Evolutionary conservation across 2,113 vertebrate genomes (phyloP).

Genomic region (Phyllostomus discolor): DNA sequence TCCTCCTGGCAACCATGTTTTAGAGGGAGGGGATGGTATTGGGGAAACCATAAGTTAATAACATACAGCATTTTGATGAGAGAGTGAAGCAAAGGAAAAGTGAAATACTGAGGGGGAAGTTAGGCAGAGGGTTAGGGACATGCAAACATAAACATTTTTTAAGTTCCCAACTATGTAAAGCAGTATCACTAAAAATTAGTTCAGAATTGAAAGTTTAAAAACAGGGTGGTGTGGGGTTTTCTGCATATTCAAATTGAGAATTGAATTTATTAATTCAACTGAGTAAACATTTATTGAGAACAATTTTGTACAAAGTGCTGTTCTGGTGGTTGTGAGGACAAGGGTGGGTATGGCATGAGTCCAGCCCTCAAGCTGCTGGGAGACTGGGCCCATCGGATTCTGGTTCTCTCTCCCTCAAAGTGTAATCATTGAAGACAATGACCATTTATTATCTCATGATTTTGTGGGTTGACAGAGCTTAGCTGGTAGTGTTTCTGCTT

Average conservation of each 20-base stretch:
- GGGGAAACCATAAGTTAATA: background rate
- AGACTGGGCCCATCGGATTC: background rate
- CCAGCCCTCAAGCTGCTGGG: background rate
- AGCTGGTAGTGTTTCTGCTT: background rate
- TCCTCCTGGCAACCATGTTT: background rate
- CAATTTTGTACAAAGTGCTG: background rate
- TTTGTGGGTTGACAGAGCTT: background rate
- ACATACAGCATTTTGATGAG: background rate
- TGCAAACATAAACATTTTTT: background rate
- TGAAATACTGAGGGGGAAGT: background rate
- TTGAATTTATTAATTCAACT: background rate
- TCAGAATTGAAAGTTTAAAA: slow-evolving; percentile 3
- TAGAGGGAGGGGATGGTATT: background rate
- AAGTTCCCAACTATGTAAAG: background rate
- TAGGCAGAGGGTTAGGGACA: background rate
- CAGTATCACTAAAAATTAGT: background rate
- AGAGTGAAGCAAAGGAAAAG: background rate
- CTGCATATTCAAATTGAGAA: background rate
- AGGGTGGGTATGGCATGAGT: background rate
- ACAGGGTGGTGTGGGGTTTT: background rate
- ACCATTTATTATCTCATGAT: background rate
- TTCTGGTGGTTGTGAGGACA: background rate
- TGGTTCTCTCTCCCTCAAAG: background rate
- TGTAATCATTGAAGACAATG: background rate
- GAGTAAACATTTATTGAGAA: background rate